phyloP scores from a whole-genome alignment of 2,888 invertebrate genomes.

The Mellilla xanthometata region DNA sequence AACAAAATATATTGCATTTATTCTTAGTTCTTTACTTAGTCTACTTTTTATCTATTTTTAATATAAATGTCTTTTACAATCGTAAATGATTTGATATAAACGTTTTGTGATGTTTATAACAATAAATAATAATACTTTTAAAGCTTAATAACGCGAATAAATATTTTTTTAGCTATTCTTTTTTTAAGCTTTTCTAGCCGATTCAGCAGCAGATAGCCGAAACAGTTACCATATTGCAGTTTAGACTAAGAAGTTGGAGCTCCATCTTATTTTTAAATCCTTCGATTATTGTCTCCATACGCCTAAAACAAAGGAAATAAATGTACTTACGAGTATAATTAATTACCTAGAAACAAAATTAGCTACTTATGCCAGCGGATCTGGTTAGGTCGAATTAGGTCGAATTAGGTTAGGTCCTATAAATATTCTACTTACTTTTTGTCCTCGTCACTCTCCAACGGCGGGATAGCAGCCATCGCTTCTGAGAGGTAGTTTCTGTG shows the following conservation, averaged over 20 bases:
- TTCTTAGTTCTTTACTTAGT: neutral
- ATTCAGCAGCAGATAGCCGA: too few species aligned
- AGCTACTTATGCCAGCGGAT: too few species aligned
- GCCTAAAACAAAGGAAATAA: constrained; percentile 60
- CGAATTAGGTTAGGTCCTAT: too few species aligned
- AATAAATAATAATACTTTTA: constrained; percentile 34
- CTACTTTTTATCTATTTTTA: constrained; percentile 21
- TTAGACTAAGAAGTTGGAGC: constrained; percentile 86
- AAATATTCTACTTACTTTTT: constrained; percentile 59
- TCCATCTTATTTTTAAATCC: constrained; percentile 86
- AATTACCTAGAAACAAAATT: too few species aligned
- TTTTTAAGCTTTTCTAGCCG: too few species aligned
- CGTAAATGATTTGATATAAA: too few species aligned
- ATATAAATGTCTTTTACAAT: constrained; percentile 15
- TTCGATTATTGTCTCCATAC: constrained; percentile 84
- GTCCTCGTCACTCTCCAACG: constrained; percentile 84
- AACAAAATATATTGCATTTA: constrained; percentile 11
- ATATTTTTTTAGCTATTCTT: neutral
- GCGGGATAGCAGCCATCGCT: constrained; percentile 90
- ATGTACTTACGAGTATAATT: too few species aligned
- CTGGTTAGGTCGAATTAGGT: too few species aligned
- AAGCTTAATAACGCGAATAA: constrained; percentile 21
- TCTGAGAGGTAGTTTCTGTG: constrained; percentile 90
- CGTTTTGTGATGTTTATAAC: constrained; percentile 19
- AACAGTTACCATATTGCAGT: constrained; percentile 72